Evolutionary conservation across 2,113 vertebrate species (phyloP), one percentile per base, ranked within the genome.

Genomic region (Tricholaema leucomelas): DNA sequence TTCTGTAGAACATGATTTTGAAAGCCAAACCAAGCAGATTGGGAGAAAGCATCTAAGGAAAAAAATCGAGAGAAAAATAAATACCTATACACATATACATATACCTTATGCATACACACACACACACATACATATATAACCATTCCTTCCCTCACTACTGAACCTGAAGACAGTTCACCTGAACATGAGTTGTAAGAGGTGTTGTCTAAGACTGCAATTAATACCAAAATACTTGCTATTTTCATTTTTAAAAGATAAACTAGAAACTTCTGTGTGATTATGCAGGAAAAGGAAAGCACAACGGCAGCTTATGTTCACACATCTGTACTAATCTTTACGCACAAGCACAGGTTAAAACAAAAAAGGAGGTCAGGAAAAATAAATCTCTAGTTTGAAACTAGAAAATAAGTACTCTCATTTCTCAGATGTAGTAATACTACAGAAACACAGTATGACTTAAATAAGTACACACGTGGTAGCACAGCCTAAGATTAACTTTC

Each of bases 301-400:
- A 27, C 5, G 15, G 27, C 27, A 69, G 8, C 8, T 76, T 48
- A 79, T 4, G 5, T 48, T 54, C 81, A 48, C 5, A n/a, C 20
- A 23, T 4, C 19, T 81, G 9, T 23, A 80, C 5, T 15, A 87
- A 30, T 28, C 31, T 73, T 69, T 30, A 33, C 4, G 7, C 24
- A 82, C 2, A 7, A 87, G 35, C 6, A 79, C 2, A 36, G 30
- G 16, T 28, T 60, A n/a, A 66, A 80, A 90, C 61, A 5, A 15
- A 40, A n/a, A 4, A 5, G 4, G 2, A 5, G 1, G 3, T 2
- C 5, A 28, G 2, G 4, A 6, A 8, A 4, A 5, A n/a, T 18
- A 35, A 38, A 15, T 8, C 35, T 15, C 17, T 16, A 27, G 15
- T 25, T 67, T 55, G 55, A 82, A 89, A 69, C 1, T 3, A 89